These are phyloP conservation scores for Orius insidiosus DNA, from an alignment of 1,140 invertebrate species.

Conservation along the genomic window DNA sequence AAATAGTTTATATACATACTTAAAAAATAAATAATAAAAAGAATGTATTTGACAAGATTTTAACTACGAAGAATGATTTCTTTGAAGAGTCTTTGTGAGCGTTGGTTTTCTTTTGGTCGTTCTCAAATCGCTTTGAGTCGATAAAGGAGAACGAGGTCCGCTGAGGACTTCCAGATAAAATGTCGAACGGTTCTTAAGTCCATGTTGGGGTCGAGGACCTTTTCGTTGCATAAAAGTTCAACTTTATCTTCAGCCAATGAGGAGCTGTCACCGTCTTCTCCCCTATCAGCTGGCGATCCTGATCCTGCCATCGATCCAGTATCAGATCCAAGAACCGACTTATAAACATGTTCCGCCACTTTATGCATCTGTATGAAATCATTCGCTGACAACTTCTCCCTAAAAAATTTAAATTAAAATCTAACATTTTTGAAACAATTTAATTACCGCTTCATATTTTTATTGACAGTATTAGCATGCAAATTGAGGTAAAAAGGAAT, in stretches of 20 bases:
- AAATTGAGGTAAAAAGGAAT: conserved; percentile 93
- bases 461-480: conserved; percentile 74
- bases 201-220: conserved; percentile 89
- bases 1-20: no score
- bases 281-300: conserved; percentile 20
- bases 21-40: conserved; percentile 7
- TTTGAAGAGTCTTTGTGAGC: conserved; percentile 9
- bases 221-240: conserved; percentile 90
- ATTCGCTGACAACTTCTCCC: conserved; percentile 92
- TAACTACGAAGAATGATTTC: conserved; percentile 12
- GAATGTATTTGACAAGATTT: no score
- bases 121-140: conserved; percentile 13
- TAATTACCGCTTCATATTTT: conserved; percentile 80
- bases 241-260: conserved; percentile 75
- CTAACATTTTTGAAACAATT: not conserved
- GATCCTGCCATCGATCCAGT: conserved; percentile 45
- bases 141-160: conserved; percentile 83
- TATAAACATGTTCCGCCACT: conserved; percentile 98
- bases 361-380: conserved; percentile 98
- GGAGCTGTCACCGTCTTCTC: conserved; percentile 23
- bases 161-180: conserved; percentile 95
- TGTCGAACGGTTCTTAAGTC: conserved; percentile 92
- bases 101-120: not conserved
- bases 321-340: conserved; percentile 79
- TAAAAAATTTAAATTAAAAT: conserved; percentile 23